phyloP scores from a whole-genome alignment of 53 echinoderm and acorn worm species.

The Zoroaster sp. region DNA sequence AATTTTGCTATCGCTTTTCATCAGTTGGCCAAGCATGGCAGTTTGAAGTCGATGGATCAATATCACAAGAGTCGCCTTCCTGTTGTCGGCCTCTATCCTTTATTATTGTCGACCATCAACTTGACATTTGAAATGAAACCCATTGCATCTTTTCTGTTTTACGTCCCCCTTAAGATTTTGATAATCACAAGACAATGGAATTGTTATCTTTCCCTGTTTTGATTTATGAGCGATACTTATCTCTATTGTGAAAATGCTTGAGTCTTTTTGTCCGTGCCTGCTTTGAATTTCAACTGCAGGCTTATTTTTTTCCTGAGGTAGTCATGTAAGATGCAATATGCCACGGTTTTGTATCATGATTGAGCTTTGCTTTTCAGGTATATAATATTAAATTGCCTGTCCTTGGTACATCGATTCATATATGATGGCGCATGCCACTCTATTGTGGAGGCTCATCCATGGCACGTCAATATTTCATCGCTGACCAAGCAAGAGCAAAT shows the following conservation, averaged over 20 bases:
- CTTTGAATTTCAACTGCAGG: background rate
- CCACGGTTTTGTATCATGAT: constrained; percentile 22
- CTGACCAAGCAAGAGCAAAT: constrained; percentile 58
- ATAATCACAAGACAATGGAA: background rate
- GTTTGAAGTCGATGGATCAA: constrained; percentile 51
- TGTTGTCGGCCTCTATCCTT: constrained; percentile 15
- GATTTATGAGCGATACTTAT: background rate
- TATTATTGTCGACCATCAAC: constrained; percentile 43
- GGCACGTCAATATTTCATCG: constrained; percentile 59
- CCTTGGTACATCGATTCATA: constrained; percentile 53
- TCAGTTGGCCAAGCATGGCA: constrained; percentile 15
- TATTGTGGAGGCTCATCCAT: constrained; percentile 48
- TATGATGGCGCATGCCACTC: constrained; percentile 18
- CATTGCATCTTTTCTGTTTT: background rate
- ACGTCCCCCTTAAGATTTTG: background rate
- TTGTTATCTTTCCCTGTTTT: background rate
- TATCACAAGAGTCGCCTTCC: constrained; percentile 38
- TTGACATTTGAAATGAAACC: constrained; percentile 51
- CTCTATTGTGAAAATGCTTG: background rate
- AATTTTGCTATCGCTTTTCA: constrained; percentile 5
- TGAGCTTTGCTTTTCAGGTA: constrained; percentile 53
- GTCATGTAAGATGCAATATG: background rate
- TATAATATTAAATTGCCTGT: constrained; percentile 54
- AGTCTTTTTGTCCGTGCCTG: background rate
- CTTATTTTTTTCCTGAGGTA: background rate